Evolutionary conservation across 2,888 invertebrate species (phyloP).

Genomic region (Pardosa pseudoannulata): DNA sequence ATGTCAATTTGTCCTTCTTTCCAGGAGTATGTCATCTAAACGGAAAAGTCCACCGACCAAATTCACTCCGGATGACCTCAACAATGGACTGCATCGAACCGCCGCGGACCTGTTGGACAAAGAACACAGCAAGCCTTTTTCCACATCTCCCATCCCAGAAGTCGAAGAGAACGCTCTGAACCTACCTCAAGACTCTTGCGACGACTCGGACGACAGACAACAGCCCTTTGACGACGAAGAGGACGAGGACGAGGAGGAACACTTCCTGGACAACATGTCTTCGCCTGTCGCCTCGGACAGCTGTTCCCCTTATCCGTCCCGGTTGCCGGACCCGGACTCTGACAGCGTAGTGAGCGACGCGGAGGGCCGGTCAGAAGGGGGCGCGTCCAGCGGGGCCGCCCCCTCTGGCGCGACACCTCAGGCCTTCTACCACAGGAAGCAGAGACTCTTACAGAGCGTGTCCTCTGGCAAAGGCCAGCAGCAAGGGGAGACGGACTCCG

Average conservation of each 20-base stretch:
- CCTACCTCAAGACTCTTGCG: not conserved
- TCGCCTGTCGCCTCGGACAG: constrained; percentile 55
- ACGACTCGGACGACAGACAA: constrained; percentile 16
- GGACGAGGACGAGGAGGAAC: constrained; percentile 61
- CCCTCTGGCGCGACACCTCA: constrained; percentile 29
- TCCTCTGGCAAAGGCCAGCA: constrained; percentile 32
- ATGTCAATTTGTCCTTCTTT: not conserved
- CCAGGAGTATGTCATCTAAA: constrained; percentile 72
- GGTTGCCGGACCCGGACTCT: constrained; percentile 42
- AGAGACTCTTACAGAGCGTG: constrained; percentile 76
- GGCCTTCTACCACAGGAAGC: constrained; percentile 75
- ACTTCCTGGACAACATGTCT: constrained; percentile 59
- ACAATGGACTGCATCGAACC: constrained; percentile 54
- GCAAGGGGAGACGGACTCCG: constrained; percentile 75
- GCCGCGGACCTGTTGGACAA: constrained; percentile 25
- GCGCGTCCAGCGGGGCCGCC: not conserved
- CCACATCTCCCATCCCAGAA: constrained; percentile 54
- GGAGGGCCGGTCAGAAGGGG: constrained; percentile 26
- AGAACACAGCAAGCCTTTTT: constrained; percentile 13
- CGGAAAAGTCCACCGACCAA: constrained; percentile 72
- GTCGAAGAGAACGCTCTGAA: constrained; percentile 59
- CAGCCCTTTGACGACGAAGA: constrained; percentile 27
- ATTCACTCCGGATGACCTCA: constrained; percentile 66
- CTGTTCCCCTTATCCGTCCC: constrained; percentile 44
- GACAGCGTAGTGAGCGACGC: constrained; percentile 42